Percentiles rank a stretch among this genome's conserved stretches.
Evolutionary conservation across 1,140 invertebrate genomes (phyloP).

Genomic region (Drosophila malerkotliana): DNA sequence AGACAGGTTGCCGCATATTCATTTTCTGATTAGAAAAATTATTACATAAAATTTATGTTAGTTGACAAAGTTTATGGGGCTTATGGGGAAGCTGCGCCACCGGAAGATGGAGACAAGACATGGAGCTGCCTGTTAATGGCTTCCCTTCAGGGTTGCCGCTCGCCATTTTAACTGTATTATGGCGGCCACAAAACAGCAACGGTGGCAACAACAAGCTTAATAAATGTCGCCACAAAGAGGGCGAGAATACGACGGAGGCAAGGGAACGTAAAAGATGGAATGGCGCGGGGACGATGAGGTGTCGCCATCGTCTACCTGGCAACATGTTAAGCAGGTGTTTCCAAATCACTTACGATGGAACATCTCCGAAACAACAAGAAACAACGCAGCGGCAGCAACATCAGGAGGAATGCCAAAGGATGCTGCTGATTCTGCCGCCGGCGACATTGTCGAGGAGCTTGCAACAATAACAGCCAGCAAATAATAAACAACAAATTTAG

Average conservation of each 20-base stretch:
- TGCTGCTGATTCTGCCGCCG: constrained; percentile 22
- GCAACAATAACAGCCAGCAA: constrained; percentile 57
- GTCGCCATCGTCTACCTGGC: constrained; percentile 50
- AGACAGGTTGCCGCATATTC: constrained; percentile 40
- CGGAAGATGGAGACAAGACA: constrained; percentile 53
- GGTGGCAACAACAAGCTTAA: constrained; percentile 68
- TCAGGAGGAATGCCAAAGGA: constrained; percentile 33
- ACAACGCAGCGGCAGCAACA: constrained; percentile 12
- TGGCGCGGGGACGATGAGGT: constrained; percentile 3
- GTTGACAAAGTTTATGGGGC: constrained; percentile 65
- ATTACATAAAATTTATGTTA: constrained; percentile 80
- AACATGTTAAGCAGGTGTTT: constrained; percentile 80
- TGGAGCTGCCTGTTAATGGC: constrained; percentile 68
- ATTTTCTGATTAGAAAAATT: constrained; percentile 80
- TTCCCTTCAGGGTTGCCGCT: constrained; percentile 63
- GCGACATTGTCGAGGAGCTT: constrained; percentile 40
- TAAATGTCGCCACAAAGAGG: constrained; percentile 75
- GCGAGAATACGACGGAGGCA: not conserved
- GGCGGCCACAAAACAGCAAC: constrained; percentile 65
- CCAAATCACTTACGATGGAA: constrained; percentile 77
- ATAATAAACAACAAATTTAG: constrained; percentile 67
- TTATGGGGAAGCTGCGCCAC: not conserved
- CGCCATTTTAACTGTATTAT: constrained; percentile 71
- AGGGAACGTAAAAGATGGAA: not conserved
- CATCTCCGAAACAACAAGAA: constrained; percentile 50